These are phyloP conservation scores for Sandelia bainsii DNA, from an alignment of 2,797 vertebrate species.

Conservation along the genomic window DNA sequence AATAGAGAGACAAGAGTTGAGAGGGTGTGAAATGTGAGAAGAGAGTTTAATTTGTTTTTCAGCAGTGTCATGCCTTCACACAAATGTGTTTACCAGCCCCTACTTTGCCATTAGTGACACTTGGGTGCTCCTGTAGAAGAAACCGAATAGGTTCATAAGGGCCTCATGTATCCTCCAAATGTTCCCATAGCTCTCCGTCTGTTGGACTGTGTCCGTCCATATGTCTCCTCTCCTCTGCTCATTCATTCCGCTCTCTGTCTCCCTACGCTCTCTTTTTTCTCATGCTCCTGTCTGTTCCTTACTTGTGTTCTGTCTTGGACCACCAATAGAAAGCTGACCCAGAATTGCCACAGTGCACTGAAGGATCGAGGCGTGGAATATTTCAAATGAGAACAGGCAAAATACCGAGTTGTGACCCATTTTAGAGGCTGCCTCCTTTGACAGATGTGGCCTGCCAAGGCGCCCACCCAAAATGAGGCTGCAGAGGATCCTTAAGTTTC, in stretches of 20 bases:
- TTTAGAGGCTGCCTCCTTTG: constrained; percentile 14
- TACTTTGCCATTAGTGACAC: constrained; percentile 83
- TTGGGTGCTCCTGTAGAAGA: constrained; percentile 77
- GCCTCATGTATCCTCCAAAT: constrained; percentile 84
- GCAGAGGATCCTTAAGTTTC: background rate
- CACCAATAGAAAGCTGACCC: constrained; percentile 46
- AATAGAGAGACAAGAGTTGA: constrained; percentile 75
- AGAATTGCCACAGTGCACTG: constrained; percentile 49
- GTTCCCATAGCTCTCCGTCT: constrained; percentile 78
- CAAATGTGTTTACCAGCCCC: constrained; percentile 84
- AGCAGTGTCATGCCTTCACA: constrained; percentile 74
- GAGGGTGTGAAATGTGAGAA: constrained; percentile 77
- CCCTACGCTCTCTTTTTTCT: constrained; percentile 4
- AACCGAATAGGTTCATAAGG: constrained; percentile 83
- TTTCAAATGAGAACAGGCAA: constrained; percentile 39
- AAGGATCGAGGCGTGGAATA: constrained; percentile 31
- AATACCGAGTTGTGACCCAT: constrained; percentile 7
- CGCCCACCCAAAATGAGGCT: background rate
- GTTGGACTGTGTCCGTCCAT: constrained; percentile 76
- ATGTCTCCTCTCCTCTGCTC: constrained; percentile 71
- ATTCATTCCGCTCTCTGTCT: constrained; percentile 48
- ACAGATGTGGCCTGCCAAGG: constrained; percentile 21
- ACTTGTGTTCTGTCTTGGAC: constrained; percentile 28
- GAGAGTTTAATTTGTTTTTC: constrained; percentile 82
- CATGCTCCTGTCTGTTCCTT: constrained; percentile 15